Base-by-base conservation (phyloP, 2,113 vertebrate species). In the Alectura lathami region DNA sequence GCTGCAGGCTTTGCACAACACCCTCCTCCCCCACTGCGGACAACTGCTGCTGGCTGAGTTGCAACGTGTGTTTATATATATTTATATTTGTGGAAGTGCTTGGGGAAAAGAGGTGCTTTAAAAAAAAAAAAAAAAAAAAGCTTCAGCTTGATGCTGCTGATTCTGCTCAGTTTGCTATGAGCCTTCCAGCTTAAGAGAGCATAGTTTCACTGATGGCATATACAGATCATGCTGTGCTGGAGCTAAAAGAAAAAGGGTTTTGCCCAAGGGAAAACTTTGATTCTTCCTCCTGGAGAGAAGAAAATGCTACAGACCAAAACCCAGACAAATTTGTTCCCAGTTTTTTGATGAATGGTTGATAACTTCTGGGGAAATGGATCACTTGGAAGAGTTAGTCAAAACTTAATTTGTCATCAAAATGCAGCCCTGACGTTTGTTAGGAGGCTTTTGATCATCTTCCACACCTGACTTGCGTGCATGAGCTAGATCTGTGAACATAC, bases 401-500 rank as follows among this genome's bases (percentile, higher is more conserved):
- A 22, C 15, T 50, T 16, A 42, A 51, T 93, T 91, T 86, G 85
- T 91, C 83, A 78, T 32, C 36, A 38, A 1, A 14, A 68, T 24
- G 9, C 20, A 11, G 70, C 17, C n/a, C 34, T 68, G 93, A 23
- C 29, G 0, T 72, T 45, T 60, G 57, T 15, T 20, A 13, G 13
- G 74, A 70, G 27, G 16, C 77, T 83, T 94, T 87, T 86, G 95
- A 86, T 93, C 66, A 6, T 57, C 81, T 72, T 86, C 64, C 95
- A 40, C 89, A 95, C 91, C 92, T 95, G 95, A 79, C 53, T 63
- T 14, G 64, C 2, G 36, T 79, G 95, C 89, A 29, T 18, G 80
- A 74, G 66, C 56, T 26, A 36, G 79, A 8, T 60, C 47, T 88
- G 86, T 47, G 85, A 68, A 38, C 0, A 62, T 59, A 78, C 70